Evolutionary conservation across 2,888 invertebrate genomes (phyloP).

Genomic region (Xestia c-nigrum): DNA sequence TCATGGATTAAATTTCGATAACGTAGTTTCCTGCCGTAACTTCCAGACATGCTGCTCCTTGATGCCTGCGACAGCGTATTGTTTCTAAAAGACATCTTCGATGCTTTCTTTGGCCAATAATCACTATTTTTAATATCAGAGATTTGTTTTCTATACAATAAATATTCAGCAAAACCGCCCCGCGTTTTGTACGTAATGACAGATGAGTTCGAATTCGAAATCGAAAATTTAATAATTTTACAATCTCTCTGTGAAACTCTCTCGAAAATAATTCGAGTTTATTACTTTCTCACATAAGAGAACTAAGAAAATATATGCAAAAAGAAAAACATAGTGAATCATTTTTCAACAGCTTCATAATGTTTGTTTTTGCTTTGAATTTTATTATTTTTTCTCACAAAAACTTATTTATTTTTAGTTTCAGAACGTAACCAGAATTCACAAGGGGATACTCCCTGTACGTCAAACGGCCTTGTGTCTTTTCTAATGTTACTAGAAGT

Average conservation of each 20-base stretch:
- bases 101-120: neutral
- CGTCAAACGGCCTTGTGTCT: slow-evolving; percentile 8
- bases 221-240: neutral
- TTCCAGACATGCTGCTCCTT: slow-evolving; percentile 70
- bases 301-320: fast-evolving
- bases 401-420: neutral
- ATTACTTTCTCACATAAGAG: too few relatives aligned
- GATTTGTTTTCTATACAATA: slow-evolving; percentile 16
- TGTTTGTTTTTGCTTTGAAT: neutral
- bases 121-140: neutral
- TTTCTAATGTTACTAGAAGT: slow-evolving; percentile 6
- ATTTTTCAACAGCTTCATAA: too few relatives aligned
- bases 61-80: slow-evolving; percentile 57
- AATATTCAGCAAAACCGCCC: neutral
- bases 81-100: slow-evolving; percentile 66
- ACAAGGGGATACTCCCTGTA: neutral
- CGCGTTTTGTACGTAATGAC: slow-evolving; percentile 3
- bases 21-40: slow-evolving; percentile 78
- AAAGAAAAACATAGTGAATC: fast-evolving
- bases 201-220: slow-evolving; percentile 8
- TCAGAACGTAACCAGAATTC: slow-evolving; percentile 12
- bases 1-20: slow-evolving; percentile 78
- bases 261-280: neutral
- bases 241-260: neutral
- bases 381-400: neutral